phyloP scores from a whole-genome alignment of 2,797 vertebrate species.

The Cephalopachus bancanus region DNA sequence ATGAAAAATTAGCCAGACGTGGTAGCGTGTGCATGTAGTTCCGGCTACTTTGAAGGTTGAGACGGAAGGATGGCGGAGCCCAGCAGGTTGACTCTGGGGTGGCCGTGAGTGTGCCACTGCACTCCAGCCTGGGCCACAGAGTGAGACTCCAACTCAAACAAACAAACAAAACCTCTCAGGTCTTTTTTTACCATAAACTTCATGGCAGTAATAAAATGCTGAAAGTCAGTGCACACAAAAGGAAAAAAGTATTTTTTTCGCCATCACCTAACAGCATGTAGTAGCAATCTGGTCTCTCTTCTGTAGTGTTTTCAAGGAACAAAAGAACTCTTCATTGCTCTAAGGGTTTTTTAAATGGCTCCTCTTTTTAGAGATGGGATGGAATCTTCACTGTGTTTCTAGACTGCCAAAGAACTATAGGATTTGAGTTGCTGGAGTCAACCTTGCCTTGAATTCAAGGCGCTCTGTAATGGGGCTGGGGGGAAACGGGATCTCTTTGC shows the following conservation, averaged over 20 bases:
- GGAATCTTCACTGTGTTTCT: not conserved
- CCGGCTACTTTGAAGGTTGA: too few relatives aligned
- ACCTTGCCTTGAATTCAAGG: not conserved
- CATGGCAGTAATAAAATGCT: not conserved
- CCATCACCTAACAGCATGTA: not conserved
- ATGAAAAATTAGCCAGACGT: too few relatives aligned
- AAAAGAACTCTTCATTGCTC: not conserved
- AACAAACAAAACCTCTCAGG: too few relatives aligned
- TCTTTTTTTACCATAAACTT: slow-evolving; percentile 67
- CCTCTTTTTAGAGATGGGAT: not conserved
- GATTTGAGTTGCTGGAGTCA: not conserved
- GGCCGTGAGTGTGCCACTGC: too few relatives aligned
- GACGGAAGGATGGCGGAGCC: too few relatives aligned
- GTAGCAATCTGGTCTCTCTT: not conserved
- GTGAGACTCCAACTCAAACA: too few relatives aligned
- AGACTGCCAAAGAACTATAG: not conserved
- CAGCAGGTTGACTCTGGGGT: too few relatives aligned
- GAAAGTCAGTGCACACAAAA: slow-evolving; percentile 23
- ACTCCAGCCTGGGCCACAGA: too few relatives aligned
- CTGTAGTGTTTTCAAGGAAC: not conserved
- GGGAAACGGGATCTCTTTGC: not conserved
- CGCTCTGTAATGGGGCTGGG: not conserved
- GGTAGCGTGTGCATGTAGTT: too few relatives aligned
- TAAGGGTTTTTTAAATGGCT: not conserved
- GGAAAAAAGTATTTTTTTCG: not conserved